phyloP scores from a whole-genome alignment of 2,888 invertebrate species.

The Andrena haemorrhoa region DNA sequence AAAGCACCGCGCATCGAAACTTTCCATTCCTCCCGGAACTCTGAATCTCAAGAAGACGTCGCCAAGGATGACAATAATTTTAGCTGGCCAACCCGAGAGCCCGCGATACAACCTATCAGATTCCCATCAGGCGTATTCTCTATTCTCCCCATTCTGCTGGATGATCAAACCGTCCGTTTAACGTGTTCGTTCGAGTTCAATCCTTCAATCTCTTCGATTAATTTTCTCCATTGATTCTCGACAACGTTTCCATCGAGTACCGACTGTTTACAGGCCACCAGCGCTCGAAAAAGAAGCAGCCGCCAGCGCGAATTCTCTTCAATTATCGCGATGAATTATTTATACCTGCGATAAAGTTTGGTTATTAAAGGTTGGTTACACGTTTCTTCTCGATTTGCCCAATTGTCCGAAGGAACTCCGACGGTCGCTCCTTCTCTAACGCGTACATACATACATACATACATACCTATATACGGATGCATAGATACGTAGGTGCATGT shows the following conservation, averaged over 20 bases:
- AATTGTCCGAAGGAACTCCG: neutral
- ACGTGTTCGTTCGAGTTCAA: neutral
- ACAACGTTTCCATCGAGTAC: neutral
- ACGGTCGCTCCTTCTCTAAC: neutral
- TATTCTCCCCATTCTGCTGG: neutral
- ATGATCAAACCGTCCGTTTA: neutral
- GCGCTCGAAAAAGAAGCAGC: neutral
- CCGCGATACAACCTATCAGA: neutral
- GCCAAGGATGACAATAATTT: neutral
- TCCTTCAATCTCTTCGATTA: conserved; percentile 8
- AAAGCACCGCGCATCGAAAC: neutral
- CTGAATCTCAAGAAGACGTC: neutral
- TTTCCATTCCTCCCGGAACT: neutral
- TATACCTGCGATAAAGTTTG: neutral
- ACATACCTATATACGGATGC: conserved; percentile 10
- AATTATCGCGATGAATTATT: conserved; percentile 6
- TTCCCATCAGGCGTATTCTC: neutral
- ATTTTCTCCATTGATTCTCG: conserved; percentile 1
- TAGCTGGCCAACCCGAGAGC: neutral
- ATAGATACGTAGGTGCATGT: conserved; percentile 1
- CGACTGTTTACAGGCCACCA: conserved; percentile 9
- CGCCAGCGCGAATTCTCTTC: neutral
- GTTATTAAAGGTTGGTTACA: neutral
- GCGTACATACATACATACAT: neutral
- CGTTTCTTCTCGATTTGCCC: conserved; percentile 8